Conservation (phyloP, 92 coral and sea anemone species). For the Nematostella vectensis region DNA sequence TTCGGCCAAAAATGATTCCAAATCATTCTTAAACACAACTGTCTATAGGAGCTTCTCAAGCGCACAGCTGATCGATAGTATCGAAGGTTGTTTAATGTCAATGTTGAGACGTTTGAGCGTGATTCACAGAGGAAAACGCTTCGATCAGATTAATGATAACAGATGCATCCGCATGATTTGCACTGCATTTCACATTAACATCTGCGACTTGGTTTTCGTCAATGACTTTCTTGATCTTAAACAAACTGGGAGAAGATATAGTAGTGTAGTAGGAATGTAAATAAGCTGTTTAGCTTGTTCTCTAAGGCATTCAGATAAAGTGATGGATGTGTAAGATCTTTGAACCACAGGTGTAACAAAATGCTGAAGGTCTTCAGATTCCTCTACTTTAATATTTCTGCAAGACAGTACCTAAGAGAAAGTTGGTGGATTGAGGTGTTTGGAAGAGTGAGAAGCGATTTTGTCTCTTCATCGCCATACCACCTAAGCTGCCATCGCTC, state of each 20-base stretch:
- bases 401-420: slow-evolving; percentile 17
- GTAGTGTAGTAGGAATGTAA: slow-evolving; percentile 27
- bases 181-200: not conserved
- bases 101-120: not conserved
- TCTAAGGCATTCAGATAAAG: slow-evolving; percentile 2
- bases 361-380: not conserved
- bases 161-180: not conserved
- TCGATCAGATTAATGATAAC: not conserved
- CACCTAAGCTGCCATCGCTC: slow-evolving; percentile 35
- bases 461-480: slow-evolving; percentile 34
- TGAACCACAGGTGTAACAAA: not conserved
- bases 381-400: slow-evolving; percentile 8
- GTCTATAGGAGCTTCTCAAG: slow-evolving; percentile 4
- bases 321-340: not conserved
- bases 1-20: not conserved
- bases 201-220: not conserved
- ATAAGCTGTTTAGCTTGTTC: slow-evolving; percentile 7
- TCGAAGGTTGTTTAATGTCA: not conserved
- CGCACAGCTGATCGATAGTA: not conserved
- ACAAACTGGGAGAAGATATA: slow-evolving; percentile 16
- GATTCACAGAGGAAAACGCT: not conserved
- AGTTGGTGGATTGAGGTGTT: slow-evolving; percentile 19
- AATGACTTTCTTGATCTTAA: slow-evolving; percentile 2
- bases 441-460: slow-evolving; percentile 24
- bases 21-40: not conserved